A percentile compares a stretch with the other conserved stretches of the same genome.
Evolutionary conservation across 1,140 invertebrate species (phyloP).

Genomic region (Augochlora pura): DNA sequence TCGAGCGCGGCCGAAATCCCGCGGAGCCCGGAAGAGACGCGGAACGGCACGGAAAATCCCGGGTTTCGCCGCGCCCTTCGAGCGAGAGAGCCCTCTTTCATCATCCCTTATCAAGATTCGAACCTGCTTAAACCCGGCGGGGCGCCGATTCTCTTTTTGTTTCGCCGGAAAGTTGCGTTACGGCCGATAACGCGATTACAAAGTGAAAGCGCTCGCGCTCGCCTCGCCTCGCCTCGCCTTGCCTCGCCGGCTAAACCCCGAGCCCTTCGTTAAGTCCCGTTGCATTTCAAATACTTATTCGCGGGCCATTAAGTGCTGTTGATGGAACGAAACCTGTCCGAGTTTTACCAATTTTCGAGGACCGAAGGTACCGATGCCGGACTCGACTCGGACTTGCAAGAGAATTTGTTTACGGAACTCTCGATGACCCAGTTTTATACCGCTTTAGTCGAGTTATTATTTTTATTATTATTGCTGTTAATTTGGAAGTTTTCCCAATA

Average conservation of each 20-base stretch:
- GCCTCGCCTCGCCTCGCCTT: too few relatives aligned
- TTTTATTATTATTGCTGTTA: too few relatives aligned
- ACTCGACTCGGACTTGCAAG: too few relatives aligned
- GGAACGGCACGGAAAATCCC: neutral
- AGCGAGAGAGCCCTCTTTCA: neutral
- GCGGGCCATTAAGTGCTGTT: neutral
- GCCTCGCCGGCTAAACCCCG: neutral
- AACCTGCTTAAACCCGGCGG: neutral
- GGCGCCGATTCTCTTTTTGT: neutral
- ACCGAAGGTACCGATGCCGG: too few relatives aligned
- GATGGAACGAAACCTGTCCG: neutral
- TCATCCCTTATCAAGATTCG: neutral
- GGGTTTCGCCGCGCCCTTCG: too few relatives aligned
- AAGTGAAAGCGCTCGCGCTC: neutral
- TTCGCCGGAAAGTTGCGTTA: neutral
- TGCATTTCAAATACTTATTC: slow-evolving; percentile 8
- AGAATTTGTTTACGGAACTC: too few relatives aligned
- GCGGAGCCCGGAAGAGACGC: neutral
- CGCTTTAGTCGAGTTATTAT: too few relatives aligned
- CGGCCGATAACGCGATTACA: neutral
- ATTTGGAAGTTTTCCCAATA: too few relatives aligned
- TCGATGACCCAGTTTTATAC: too few relatives aligned
- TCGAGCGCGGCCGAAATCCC: neutral
- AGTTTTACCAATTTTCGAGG: too few relatives aligned
- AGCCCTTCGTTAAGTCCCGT: slow-evolving; percentile 12